These are phyloP conservation scores for Armadillidium nasatum DNA, from an alignment of 1,140 invertebrate genomes.

Conservation along the genomic window DNA sequence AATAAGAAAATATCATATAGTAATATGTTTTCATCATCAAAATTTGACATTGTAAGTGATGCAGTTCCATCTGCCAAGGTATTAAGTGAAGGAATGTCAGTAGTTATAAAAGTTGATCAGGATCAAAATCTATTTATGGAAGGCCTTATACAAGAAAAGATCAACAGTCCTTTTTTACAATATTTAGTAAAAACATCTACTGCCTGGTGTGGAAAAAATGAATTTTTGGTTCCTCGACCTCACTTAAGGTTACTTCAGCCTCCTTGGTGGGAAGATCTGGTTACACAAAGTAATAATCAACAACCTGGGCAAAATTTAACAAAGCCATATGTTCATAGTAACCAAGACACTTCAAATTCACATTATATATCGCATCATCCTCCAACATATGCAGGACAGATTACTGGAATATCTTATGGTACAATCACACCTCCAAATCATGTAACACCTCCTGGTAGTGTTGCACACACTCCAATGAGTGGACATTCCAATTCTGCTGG, in stretches of 20 bases:
- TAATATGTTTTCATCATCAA: slow-evolving; percentile 63
- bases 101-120: slow-evolving; percentile 57
- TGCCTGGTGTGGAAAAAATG: slow-evolving; percentile 47
- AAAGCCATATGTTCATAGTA: slow-evolving; percentile 33
- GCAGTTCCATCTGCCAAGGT: slow-evolving; percentile 79
- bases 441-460: slow-evolving; percentile 41
- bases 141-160: slow-evolving; percentile 61
- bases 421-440: slow-evolving; percentile 40
- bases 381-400: slow-evolving; percentile 50
- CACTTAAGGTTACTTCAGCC: slow-evolving; percentile 83
- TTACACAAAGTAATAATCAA: neutral
- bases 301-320: neutral
- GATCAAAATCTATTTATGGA: slow-evolving; percentile 70
- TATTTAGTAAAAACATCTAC: slow-evolving; percentile 38
- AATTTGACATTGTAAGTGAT: slow-evolving; percentile 86
- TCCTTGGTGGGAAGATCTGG: slow-evolving; percentile 92
- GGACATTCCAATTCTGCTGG: slow-evolving; percentile 32
- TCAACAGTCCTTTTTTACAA: slow-evolving; percentile 28
- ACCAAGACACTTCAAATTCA: slow-evolving; percentile 29
- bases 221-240: slow-evolving; percentile 68
- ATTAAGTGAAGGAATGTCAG: slow-evolving; percentile 61
- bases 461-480: slow-evolving; percentile 34
- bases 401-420: slow-evolving; percentile 37
- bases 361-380: slow-evolving; percentile 44
- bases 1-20: slow-evolving; percentile 58